Percentiles rank a stretch among this genome's conserved stretches.
Conservation (phyloP, 2,888 invertebrate genomes). For the Drosophila affinis region DNA sequence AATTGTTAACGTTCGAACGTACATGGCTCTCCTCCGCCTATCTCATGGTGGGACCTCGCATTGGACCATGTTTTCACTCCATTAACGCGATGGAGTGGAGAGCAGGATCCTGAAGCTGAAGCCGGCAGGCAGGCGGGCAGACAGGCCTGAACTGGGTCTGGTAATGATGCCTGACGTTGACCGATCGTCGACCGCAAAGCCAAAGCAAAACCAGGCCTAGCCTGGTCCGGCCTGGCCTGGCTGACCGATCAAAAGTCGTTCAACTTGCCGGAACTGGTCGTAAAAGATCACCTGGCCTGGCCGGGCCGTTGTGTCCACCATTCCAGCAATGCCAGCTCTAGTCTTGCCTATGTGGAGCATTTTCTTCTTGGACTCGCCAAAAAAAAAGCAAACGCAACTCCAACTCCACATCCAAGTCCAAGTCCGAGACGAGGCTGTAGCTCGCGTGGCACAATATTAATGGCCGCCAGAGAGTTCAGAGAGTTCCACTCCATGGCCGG, state of each 20-base stretch:
- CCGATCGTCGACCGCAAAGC: slow-evolving; percentile 80
- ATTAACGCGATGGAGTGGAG: slow-evolving; percentile 64
- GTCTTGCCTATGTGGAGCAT: slow-evolving; percentile 66
- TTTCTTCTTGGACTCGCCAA: slow-evolving; percentile 53
- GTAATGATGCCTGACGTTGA: slow-evolving; percentile 81
- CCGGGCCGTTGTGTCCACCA: background rate
- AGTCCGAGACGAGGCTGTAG: slow-evolving; percentile 26
- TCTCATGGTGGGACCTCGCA: background rate
- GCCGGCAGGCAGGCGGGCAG: too few species aligned
- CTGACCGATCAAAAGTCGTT: slow-evolving; percentile 80
- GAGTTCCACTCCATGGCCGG: slow-evolving; percentile 8
- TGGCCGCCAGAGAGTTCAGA: slow-evolving; percentile 66
- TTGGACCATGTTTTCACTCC: slow-evolving; percentile 73
- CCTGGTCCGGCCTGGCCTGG: slow-evolving; percentile 36
- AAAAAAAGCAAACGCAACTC: slow-evolving; percentile 39
- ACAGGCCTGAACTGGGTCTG: slow-evolving; percentile 47
- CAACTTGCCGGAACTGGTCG: slow-evolving; percentile 81
- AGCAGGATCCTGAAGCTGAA: slow-evolving; percentile 58
- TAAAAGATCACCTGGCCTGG: slow-evolving; percentile 73
- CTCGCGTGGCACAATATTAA: slow-evolving; percentile 73
- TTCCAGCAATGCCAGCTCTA: background rate
- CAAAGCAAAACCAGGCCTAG: slow-evolving; percentile 26
- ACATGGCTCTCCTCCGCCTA: background rate
- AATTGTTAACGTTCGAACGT: slow-evolving; percentile 64
- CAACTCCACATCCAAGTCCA: background rate